These are phyloP conservation scores for Drosophila quinaria DNA, from an alignment of 2,888 invertebrate species.

Conservation along the genomic window DNA sequence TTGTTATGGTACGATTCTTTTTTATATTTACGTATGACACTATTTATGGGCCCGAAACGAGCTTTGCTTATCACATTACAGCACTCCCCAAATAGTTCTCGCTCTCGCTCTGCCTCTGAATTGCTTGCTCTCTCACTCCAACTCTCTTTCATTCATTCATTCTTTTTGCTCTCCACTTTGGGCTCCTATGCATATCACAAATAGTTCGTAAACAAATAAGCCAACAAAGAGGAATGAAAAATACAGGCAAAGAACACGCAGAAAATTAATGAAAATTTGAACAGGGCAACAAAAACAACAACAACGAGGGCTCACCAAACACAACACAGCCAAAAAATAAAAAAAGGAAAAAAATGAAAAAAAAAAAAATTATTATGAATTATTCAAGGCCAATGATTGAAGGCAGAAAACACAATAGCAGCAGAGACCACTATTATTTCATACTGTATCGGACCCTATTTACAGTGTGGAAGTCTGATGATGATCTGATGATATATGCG, in stretches of 20 bases:
- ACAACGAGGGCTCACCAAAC: slow-evolving; percentile 11
- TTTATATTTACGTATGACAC: slow-evolving; percentile 7
- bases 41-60: slow-evolving; percentile 7
- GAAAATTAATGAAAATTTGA: slow-evolving; percentile 58
- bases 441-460: slow-evolving; percentile 33
- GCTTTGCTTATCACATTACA: slow-evolving; percentile 37
- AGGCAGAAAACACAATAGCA: slow-evolving; percentile 29
- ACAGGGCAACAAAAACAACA: slow-evolving; percentile 5
- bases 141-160: slow-evolving; percentile 6
- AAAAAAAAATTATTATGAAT: slow-evolving; percentile 73
- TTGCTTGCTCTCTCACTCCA: neutral
- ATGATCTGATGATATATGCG: slow-evolving; percentile 19
- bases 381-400: slow-evolving; percentile 74
- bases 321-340: slow-evolving; percentile 12
- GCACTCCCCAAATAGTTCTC: slow-evolving; percentile 7
- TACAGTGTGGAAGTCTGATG: slow-evolving; percentile 12
- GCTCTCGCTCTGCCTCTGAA: neutral
- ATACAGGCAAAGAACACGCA: slow-evolving; percentile 25
- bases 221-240: slow-evolving; percentile 61
- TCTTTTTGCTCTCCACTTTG: slow-evolving; percentile 8
- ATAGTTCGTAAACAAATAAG: slow-evolving; percentile 75
- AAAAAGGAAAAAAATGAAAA: slow-evolving; percentile 14
- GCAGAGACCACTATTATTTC: slow-evolving; percentile 48
- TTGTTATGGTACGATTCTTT: slow-evolving; percentile 6
- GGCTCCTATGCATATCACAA: slow-evolving; percentile 33